Conservation (phyloP, 2,113 vertebrate genomes). For the Labeo catla region DNA sequence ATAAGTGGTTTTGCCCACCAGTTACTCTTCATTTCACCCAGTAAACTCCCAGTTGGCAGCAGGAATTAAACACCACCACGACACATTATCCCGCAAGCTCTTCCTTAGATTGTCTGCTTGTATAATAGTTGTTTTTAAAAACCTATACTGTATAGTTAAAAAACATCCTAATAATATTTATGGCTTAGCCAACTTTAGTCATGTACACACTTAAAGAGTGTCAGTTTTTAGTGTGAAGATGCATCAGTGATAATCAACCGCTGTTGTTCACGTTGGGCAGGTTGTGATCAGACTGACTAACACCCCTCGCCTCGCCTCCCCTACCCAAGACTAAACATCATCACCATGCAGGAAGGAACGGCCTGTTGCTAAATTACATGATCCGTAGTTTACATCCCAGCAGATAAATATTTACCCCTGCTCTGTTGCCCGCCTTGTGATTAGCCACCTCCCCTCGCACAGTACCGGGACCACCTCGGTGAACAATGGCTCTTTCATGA, state of each 20-base stretch:
- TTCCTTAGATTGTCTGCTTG: neutral
- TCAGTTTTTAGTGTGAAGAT: constrained; percentile 32
- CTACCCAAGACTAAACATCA: constrained; percentile 60
- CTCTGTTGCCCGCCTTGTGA: constrained; percentile 54
- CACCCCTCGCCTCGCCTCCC: neutral
- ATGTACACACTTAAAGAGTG: neutral
- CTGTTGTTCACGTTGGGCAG: neutral
- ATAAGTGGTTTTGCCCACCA: neutral
- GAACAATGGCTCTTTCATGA: constrained; percentile 80
- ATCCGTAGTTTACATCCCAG: constrained; percentile 55
- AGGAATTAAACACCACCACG: neutral
- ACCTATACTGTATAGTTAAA: neutral
- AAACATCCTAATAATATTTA: neutral
- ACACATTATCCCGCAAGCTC: neutral
- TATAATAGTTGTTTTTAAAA: neutral
- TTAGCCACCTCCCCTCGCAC: constrained; percentile 53
- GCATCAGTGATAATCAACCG: neutral
- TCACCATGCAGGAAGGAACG: constrained; percentile 58
- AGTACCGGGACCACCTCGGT: constrained; percentile 74
- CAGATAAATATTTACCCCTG: constrained; percentile 61
- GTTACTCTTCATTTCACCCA: neutral
- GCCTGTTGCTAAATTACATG: constrained; percentile 58
- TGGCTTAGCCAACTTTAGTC: neutral
- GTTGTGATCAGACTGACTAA: neutral
- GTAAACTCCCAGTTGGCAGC: neutral